Evolutionary conservation across 2,888 invertebrate genomes (phyloP), one percentile per base, ranked within the genome.

Genomic region (Coelinius sp.): DNA sequence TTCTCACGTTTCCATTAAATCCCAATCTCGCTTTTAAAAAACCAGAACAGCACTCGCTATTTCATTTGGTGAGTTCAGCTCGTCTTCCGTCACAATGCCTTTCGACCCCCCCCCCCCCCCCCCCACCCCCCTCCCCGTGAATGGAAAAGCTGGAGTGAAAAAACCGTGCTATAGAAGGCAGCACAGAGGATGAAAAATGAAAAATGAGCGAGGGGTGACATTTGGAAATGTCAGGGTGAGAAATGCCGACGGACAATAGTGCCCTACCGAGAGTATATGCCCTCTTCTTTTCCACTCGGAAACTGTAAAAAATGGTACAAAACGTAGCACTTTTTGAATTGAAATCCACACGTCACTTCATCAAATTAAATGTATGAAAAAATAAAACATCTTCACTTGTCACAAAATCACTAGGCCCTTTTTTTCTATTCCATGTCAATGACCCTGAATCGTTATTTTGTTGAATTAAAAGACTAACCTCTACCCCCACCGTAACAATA

Each of bases 401-500:
- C 66, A 38, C 65, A 20, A 49, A 49, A 24, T 38, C 27, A 59
- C 53, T 35, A 25, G 20, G 46, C 7, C 20, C n/a, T 20, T 27
- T 67, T 67, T 52, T 35, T 3, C 41, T 35, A 49, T 24, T 20
- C 27, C 46, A 25, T 53, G 65, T 65, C 64, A 52, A 41, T 52
- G 53, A 69, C 49, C 69, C 35, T 63, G 22, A 24, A 25, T 41
- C 0, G 27, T 70, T 52, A 1, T 68, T 38, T 44, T 74, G 27
- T 27, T 68, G 24, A 59, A 63, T 35, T 52, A 27, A 22, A 64
- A 70, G 73, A 79, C 80, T 83, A 84, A 86, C 86, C 86, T 85
- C 85, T 84, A 81, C 85, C 84, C 79, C 81, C 85, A 75, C 84
- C 85, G 82, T 87, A 85, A 84, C 87, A 87, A 77, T 87, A 87